Base-by-base conservation (phyloP, 1,140 invertebrate species). In the Hormaphis cornu region DNA sequence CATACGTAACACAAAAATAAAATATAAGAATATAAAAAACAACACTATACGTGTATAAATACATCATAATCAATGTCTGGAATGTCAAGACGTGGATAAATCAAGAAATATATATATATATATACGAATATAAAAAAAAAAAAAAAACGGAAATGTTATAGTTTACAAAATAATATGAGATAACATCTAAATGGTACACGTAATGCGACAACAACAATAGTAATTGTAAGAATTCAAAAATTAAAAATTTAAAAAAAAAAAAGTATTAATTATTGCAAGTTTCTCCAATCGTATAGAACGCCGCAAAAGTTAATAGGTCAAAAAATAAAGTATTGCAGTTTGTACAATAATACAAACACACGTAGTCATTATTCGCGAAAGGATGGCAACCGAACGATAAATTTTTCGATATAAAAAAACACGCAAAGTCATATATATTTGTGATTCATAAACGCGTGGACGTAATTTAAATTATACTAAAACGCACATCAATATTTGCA, bases 21-120 rank as follows among this genome's bases (percentile, higher is more conserved):
- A 35, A 58, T 58, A 40, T n/a, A n/a, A n/a, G n/a, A n/a, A n/a
- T n/a, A 58, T 37, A 16, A 35, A 40, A 58, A 58, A 40, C 20
- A 37, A 56, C 37, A 37, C 33, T 16, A 56, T n/a, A 58, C n/a
- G n/a, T n/a, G n/a, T n/a, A 58, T 50, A 50, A 50, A 50, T 50
- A 22, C 20, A 28, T 30, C 18, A 53, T 14, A 33, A n/a, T 54
- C 35, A n/a, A 58, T 40, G 33, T 58, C 14, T 40, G 54, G 54
- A 58, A 58, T 58, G 54, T 40, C 7, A 22, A 40, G 33, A 58
- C 12, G 7, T n/a, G 28, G 28, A 33, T 10, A 16, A 22, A 58
- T 37, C 10, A 14, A 20, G 24, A 24, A 42, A 42, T 42, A n/a
- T n/a, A n/a, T n/a, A n/a, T n/a, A n/a, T n/a, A n/a, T n/a, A n/a